These are phyloP conservation scores for Dicerorhinus sumatrensis DNA, from an alignment of 2,113 vertebrate genomes.

Conservation along the genomic window DNA sequence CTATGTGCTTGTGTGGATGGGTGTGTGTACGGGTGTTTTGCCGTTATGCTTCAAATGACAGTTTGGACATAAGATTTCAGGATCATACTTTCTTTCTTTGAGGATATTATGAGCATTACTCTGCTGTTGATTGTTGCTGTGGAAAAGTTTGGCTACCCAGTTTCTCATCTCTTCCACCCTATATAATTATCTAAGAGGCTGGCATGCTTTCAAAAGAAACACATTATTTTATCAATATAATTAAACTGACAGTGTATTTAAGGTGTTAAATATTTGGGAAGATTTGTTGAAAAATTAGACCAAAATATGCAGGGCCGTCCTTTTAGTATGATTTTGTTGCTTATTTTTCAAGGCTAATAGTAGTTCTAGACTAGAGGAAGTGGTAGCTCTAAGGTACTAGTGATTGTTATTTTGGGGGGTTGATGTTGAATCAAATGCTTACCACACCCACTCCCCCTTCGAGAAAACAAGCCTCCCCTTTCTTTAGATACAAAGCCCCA, in stretches of 20 bases:
- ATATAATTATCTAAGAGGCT: neutral
- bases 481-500: neutral
- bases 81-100: neutral
- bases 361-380: neutral
- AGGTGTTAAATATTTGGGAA: neutral
- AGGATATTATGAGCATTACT: neutral
- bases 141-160: neutral
- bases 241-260: neutral
- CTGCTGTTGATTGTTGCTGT: neutral
- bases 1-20: neutral
- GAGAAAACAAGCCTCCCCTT: neutral
- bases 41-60: neutral
- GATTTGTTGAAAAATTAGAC: constrained; percentile 19
- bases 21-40: neutral
- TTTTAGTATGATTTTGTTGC: neutral
- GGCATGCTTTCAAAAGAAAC: neutral
- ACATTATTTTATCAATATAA: neutral
- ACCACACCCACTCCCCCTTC: neutral
- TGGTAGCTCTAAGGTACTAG: neutral
- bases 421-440: neutral
- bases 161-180: neutral
- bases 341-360: neutral
- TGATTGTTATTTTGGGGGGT: neutral
- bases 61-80: neutral
- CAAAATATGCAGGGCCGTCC: neutral